Evolutionary conservation across 2,888 invertebrate genomes (phyloP).

Genomic region (Parnassius orleans): DNA sequence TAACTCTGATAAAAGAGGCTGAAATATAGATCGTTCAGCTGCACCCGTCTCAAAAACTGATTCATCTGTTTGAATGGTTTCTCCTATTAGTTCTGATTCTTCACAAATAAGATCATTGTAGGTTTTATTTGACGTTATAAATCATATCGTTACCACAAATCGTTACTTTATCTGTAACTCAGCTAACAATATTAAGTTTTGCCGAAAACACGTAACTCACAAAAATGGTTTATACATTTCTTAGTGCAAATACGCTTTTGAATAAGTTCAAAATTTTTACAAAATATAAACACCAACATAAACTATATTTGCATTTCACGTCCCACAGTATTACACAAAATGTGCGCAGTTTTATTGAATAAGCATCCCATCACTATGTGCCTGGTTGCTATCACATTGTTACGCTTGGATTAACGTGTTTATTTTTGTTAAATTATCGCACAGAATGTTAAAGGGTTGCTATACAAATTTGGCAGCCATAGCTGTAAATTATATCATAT

Average conservation of each 20-base stretch:
- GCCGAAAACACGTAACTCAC: too few species aligned
- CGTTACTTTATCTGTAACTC: too few species aligned
- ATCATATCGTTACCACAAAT: too few species aligned
- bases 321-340: constrained; percentile 31
- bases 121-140: constrained; percentile 86
- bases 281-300: background rate
- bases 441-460: background rate
- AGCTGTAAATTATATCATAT: background rate
- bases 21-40: constrained; percentile 81
- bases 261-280: too few species aligned
- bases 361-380: constrained; percentile 44
- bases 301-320: background rate
- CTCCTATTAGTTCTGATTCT: constrained; percentile 74
- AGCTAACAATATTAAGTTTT: too few species aligned
- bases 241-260: too few species aligned
- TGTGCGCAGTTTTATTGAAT: constrained; percentile 48
- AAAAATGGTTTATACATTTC: too few species aligned
- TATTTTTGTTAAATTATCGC: constrained; percentile 1
- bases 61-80: constrained; percentile 82
- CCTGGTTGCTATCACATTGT: constrained; percentile 53
- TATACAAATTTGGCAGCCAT: background rate
- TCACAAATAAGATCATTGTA: constrained; percentile 86
- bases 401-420: constrained; percentile 57
- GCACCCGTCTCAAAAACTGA: constrained; percentile 82
- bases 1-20: constrained; percentile 84